These are phyloP conservation scores for Tragelaphus imberbis DNA, from an alignment of 2,113 vertebrate species.

Conservation along the genomic window DNA sequence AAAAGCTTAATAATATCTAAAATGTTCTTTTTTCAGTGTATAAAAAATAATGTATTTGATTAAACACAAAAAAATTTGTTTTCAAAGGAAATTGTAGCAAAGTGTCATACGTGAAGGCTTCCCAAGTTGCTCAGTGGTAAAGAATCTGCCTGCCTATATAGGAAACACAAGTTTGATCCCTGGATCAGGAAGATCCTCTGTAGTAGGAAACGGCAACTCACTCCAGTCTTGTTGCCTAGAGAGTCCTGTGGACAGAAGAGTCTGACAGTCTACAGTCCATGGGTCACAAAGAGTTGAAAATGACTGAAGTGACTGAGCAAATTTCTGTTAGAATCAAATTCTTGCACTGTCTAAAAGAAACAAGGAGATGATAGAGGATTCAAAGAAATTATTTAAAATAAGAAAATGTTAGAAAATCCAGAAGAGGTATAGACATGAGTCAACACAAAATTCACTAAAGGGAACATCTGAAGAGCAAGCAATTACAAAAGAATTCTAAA, in stretches of 20 bases:
- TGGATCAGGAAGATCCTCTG: neutral
- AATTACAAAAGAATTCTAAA: neutral
- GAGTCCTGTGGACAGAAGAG: neutral
- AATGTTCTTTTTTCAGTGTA: neutral
- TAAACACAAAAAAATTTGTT: neutral
- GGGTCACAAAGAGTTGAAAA: neutral
- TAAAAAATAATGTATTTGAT: neutral
- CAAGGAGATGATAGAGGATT: neutral
- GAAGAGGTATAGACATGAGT: neutral
- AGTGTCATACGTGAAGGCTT: neutral
- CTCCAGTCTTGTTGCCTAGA: neutral
- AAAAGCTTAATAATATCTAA: neutral
- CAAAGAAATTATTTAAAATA: neutral
- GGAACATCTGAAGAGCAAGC: neutral
- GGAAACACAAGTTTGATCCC: fast-evolving
- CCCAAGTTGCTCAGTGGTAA: neutral
- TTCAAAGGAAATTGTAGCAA: neutral
- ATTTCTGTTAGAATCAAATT: neutral
- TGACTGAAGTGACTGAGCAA: neutral
- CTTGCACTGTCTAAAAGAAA: neutral
- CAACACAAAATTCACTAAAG: neutral
- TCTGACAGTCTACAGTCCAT: neutral
- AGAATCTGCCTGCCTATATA: neutral
- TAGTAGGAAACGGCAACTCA: neutral
- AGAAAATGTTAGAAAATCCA: neutral